Evolutionary conservation across 2,113 vertebrate species (phyloP), one percentile per base, ranked within the genome.

Genomic region (Carollia perspicillata): DNA sequence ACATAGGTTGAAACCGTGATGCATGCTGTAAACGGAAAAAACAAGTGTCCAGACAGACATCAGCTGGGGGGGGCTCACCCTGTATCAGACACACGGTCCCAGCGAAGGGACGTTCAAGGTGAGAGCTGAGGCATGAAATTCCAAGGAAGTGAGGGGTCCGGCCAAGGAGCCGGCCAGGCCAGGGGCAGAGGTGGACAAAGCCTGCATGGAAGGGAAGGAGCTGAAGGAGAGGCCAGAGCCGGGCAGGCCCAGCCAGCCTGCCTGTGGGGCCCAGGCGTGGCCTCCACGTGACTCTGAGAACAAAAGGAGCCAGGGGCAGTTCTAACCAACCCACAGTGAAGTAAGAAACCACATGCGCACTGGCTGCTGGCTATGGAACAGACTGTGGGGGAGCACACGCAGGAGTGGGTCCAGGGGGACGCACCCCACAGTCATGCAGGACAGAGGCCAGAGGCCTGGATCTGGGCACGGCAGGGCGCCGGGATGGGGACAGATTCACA

Each of bases 401-500:
- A 28, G 58, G 47, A 12, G 55, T 0, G 12, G 30, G 94, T 16
- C 33, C 77, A 35, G 47, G 2, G 4, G 40, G 89, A 35, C 44
- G 68, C 8, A 7, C 8, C 60, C 44, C 26, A 11, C 30, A 4
- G 33, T 18, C 75, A 44, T 10, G 37, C 69, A 53, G 20, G 60
- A 33, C 23, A n/a, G 17, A 8, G 33, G 44, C 8, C 3, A 0
- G 69, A 30, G 40, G 53, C 26, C 88, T 11, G 53, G 16, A 37
- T 9, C 42, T 13, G 14, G 37, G n/a, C 6, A 30, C 13, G 35
- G 1, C 20, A 13, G 4, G 68, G 37, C 74, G 26, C 37, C 0
- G 4, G 2, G 30, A 23, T 35, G 12, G 0, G 60, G 23, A 51
- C 80, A 71, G 71, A 47, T 8, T 14, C 4, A 0, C 1, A 17